Evolutionary conservation across 2,113 vertebrate genomes (phyloP), one percentile per base, ranked within the genome.

Genomic region (Canis aureus): DNA sequence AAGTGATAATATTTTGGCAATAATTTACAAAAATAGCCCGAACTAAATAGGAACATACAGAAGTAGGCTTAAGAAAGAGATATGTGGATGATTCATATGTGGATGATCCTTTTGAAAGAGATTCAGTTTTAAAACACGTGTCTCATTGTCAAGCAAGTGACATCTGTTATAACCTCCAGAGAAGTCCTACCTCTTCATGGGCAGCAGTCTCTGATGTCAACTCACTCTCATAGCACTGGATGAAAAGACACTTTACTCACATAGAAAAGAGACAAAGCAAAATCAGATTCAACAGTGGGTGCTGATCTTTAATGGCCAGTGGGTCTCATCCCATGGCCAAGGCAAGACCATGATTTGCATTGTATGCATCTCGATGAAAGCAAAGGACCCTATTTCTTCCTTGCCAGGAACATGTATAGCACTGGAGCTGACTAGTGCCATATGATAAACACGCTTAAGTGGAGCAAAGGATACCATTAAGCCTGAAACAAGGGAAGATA

Each of bases 391-490:
- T 20, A 38, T 13, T 8, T 32, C 10, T 15, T 86, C 13, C 1
- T 8, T 8, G 3, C 5, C 15, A 17, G 16, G 27, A n/a, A 76
- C 5, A 22, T 4, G 3, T 62, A 17, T 5, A 57, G 12, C 2
- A 20, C 2, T 25, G 2, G 17, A 2, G 29, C 32, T 60, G 20
- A 49, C 5, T 7, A 64, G 6, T 79, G 22, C 15, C 29, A 43
- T 12, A 19, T 22, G 66, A 38, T 51, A 4, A 8, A 51, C 20
- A 55, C 12, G 51, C 51, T 76, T 51, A 17, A 76, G 38, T 3
- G 62, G 15, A 67, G 55, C 57, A 81, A 43, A 76, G 27, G 12
- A 9, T 3, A 49, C 3, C 27, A 62, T 1, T 35, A 55, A 82
- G 0, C 59, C 23, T 94, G 87, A 86, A 74, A 57, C 25, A 85